A percentile compares a stretch with the other conserved stretches of the same genome.
phyloP scores from a whole-genome alignment of 1,140 invertebrate genomes.

The Acromyrmex heyeri region DNA sequence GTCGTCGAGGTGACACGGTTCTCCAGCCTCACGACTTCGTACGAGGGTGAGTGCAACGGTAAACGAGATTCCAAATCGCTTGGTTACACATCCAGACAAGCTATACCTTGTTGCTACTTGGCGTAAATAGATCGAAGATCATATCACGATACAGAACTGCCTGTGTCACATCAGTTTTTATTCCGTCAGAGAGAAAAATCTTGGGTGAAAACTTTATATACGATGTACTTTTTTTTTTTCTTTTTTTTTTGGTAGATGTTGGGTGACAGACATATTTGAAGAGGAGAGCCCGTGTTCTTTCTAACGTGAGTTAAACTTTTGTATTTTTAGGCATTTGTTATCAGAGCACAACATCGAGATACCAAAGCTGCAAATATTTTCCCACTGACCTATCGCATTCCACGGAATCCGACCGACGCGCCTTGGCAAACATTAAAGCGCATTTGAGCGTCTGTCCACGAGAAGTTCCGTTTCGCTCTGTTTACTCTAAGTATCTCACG shows the following conservation, averaged over 20 bases:
- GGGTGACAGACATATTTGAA: background rate
- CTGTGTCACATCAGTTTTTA: background rate
- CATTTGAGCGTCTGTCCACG: conserved; percentile 21
- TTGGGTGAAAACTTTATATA: background rate
- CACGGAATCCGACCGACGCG: background rate
- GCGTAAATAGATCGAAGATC: conserved; percentile 68
- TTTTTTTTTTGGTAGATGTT: background rate
- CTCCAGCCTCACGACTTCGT: conserved; percentile 24
- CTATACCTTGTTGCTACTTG: conserved; percentile 59
- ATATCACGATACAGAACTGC: conserved; percentile 3
- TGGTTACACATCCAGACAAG: conserved; percentile 68
- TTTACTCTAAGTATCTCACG: conserved; percentile 24
- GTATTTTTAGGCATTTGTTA: background rate
- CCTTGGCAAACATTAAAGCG: conserved; percentile 21
- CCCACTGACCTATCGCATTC: conserved; percentile 8
- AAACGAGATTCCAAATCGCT: conserved; percentile 75
- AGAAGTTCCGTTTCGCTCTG: conserved; percentile 36
- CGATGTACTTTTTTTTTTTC: background rate
- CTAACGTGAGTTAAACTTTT: background rate
- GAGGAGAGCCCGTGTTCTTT: too few relatives aligned
- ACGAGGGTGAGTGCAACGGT: conserved; percentile 59
- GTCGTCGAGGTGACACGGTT: conserved; percentile 17
- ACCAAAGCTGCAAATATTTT: conserved; percentile 2
- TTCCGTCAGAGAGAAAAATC: background rate
- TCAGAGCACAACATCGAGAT: background rate